phyloP scores from a whole-genome alignment of 2,888 invertebrate species.

The Nomada flava region DNA sequence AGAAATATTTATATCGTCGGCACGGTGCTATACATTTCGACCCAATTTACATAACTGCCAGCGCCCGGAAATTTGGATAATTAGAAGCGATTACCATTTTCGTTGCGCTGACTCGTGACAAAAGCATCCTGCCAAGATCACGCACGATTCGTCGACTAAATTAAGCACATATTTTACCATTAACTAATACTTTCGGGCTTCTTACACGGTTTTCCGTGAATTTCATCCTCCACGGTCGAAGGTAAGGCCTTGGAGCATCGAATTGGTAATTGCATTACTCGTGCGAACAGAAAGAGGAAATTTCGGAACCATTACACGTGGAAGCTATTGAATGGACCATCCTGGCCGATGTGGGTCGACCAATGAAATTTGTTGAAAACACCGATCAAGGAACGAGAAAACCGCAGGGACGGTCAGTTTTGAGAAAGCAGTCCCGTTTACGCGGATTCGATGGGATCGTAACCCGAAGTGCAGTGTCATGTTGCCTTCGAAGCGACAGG shows the following conservation, averaged over 20 bases:
- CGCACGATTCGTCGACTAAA: background rate
- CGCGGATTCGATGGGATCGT: background rate
- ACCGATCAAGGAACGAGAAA: no score
- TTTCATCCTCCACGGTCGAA: no score
- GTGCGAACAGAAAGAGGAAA: background rate
- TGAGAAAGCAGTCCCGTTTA: background rate
- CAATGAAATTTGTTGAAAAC: slow-evolving; percentile 12
- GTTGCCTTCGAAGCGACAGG: slow-evolving; percentile 22
- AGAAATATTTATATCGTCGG: slow-evolving; percentile 26
- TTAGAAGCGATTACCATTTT: slow-evolving; percentile 15
- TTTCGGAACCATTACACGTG: background rate
- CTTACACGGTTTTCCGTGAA: no score
- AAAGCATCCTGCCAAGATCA: background rate
- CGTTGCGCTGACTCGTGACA: background rate
- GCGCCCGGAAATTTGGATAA: slow-evolving; percentile 26
- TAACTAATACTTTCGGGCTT: background rate
- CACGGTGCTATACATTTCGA: slow-evolving; percentile 13
- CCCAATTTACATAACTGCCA: slow-evolving; percentile 23
- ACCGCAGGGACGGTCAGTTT: background rate
- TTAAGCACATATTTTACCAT: background rate
- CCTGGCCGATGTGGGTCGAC: background rate
- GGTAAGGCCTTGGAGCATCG: no score
- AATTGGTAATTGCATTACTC: background rate
- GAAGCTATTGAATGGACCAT: background rate
- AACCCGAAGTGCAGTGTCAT: slow-evolving; percentile 10